Evolutionary conservation across 2,113 vertebrate genomes (phyloP).

Genomic region (rabbit (Oryctolagus cuniculus)): DNA sequence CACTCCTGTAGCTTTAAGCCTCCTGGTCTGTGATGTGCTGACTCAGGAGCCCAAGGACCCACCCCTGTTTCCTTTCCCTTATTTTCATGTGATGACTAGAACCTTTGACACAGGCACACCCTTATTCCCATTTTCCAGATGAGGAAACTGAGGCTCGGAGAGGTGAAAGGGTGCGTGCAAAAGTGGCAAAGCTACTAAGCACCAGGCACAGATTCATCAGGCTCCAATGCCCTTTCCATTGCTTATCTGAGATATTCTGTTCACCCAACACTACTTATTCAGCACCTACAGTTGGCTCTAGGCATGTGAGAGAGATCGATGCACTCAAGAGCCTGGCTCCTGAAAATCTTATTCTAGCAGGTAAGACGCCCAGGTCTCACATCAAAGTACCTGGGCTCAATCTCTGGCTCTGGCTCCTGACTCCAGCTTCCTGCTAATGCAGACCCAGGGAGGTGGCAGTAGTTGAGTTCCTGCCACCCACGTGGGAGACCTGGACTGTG

Average conservation of each 20-base stretch:
- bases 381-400: too few species aligned
- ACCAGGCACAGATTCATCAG: not conserved
- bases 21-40: not conserved
- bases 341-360: not conserved
- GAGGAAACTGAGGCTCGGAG: not conserved
- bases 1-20: not conserved
- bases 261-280: not conserved
- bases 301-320: not conserved
- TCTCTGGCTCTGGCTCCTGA: too few species aligned
- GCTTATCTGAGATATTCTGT: not conserved
- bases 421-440: too few species aligned
- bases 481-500: too few species aligned
- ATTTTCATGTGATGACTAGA: not conserved
- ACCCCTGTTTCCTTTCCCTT: not conserved
- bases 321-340: not conserved
- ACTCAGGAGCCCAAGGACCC: not conserved
- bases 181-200: not conserved
- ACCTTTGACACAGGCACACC: not conserved
- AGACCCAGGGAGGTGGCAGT: too few species aligned
- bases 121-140: slow-evolving; percentile 26
- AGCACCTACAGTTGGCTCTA: not conserved
- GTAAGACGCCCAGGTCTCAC: too few species aligned
- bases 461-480: too few species aligned
- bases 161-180: not conserved
- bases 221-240: not conserved